Evolutionary conservation across 2,113 vertebrate species (phyloP), one percentile per base, ranked within the genome.

Genomic region (Myotis brandtii): DNA sequence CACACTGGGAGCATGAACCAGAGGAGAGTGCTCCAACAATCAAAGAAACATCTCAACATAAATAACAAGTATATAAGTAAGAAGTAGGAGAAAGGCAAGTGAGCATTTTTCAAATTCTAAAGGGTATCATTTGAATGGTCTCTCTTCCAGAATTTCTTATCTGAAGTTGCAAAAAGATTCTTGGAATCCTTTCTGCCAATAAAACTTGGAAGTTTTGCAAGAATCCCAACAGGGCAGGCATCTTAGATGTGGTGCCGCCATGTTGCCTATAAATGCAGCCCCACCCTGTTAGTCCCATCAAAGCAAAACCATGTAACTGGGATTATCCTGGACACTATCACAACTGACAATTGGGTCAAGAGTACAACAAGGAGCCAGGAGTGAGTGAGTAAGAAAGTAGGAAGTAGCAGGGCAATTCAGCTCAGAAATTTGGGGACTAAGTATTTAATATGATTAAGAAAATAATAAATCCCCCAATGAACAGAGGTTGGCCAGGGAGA

Each of bases 61-160:
- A 79, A 77, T 66, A 40, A 48, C 20, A 81, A 59, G 17, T 62
- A 30, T 20, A 10, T 52, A 25, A 79, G 54, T 40, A 48, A 92
- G 59, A 69, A 77, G 46, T 18, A 46, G 59, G 14, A 54, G 64
- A 95, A 81, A 91, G 54, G 37, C 69, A 46, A 83, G 1, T 9
- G 5, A 96, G 16, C 52, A 84, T 80, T 92, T 92, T 86, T 70
- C 48, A 73, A 46, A 84, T 92, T 92, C 81, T 70, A 70, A 64
- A 84, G 16, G 7, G 16, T 80, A 66, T 87, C 37, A 6, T 90
- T 94, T 0, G 1, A 82, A 73, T 67, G n/a, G 37, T 40, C 37
- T 87, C 32, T 94, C 59, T 92, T 89, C 48, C 62, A 96, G 66
- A 94, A 84, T 70, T 92, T 86, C 83, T 96, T 86, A 77, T 82